These are phyloP conservation scores for Apocheima hispidaria DNA, from an alignment of 2,888 invertebrate species.

Conservation along the genomic window DNA sequence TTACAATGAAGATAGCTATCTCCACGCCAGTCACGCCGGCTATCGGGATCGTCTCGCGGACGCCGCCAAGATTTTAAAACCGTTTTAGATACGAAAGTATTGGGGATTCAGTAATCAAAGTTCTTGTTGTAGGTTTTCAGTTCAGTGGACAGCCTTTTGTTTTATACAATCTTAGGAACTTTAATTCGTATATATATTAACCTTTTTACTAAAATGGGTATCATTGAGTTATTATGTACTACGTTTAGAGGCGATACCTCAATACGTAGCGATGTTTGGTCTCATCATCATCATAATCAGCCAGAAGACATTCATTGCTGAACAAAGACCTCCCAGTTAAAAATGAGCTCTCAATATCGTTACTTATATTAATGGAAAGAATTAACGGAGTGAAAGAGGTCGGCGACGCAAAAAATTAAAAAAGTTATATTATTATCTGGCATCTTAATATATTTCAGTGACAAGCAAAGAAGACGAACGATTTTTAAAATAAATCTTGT, in stretches of 20 bases:
- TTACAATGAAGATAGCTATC: conserved; percentile 46
- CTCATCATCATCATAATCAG: too few relatives aligned
- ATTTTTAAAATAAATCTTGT: conserved; percentile 5
- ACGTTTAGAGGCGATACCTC: too few relatives aligned
- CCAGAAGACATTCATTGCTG: too few relatives aligned
- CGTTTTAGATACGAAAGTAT: conserved; percentile 43
- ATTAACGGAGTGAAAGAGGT: neutral
- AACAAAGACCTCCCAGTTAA: too few relatives aligned
- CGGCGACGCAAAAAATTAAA: conserved; percentile 12
- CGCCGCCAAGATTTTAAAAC: conserved; percentile 57
- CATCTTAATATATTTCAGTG: neutral
- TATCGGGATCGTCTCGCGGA: conserved; percentile 52
- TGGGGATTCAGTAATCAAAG: conserved; percentile 51
- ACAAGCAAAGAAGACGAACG: neutral
- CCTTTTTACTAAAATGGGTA: too few relatives aligned
- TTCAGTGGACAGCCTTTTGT: neutral
- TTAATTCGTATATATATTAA: neutral
- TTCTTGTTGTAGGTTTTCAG: conserved; percentile 10
- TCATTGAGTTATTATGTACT: too few relatives aligned
- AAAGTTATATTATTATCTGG: conserved; percentile 10
- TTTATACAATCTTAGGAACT: conserved; percentile 1
- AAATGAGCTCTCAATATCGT: neutral
- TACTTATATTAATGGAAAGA: neutral
- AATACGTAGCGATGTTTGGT: too few relatives aligned
- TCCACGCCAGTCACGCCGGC: conserved; percentile 58